Base-by-base conservation (phyloP, 1,140 invertebrate species). In the Drosophila nebulosa region DNA sequence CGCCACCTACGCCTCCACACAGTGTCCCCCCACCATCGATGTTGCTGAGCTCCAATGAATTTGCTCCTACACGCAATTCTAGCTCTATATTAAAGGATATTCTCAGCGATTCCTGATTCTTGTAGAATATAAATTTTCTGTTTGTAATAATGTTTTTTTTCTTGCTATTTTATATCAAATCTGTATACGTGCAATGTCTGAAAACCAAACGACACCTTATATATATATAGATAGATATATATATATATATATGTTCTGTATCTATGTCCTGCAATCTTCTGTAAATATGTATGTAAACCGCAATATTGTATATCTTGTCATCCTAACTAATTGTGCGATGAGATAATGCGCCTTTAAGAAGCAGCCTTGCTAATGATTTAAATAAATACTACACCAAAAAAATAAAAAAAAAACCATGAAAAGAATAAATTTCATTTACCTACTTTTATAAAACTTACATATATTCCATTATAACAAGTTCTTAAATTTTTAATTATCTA, bases 21-120 rank as follows among this genome's bases (percentile, higher is more conserved):
- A 67, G 51, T 21, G 39, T n/a, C n/a, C n/a, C 66, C 22, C 57
- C 60, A 6, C 79, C 78, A 22, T 93, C 94, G 3, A 85, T 94
- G 18, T 70, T 94, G 35, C 76, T 95, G 50, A 93, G 92, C 55
- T 94, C 94, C 86, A 92, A 92, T 14, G 94, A 95, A 83, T 95
- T 95, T 75, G 92, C 93, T 14, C 93, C 94, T 36, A 92, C 93
- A 21, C 92, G 94, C 76, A 95, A 94, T 90, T 95, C 94, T 50
- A 94, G 94, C 73, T 94, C 94, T 3, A 95, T 95, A 81, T 89
- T 95, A 27, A 95, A 95, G 91, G 94, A 95, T 91, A 94, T 95
- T 21, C 89, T 95, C 12, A 95, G 94, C 74, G 94, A 95, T 71
- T 93, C 93, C 70, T 94, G 93, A 94, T 93, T 88, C 71, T 88